These are phyloP conservation scores for Hypothenemus hampei DNA, from an alignment of 1,140 invertebrate genomes.

Conservation along the genomic window DNA sequence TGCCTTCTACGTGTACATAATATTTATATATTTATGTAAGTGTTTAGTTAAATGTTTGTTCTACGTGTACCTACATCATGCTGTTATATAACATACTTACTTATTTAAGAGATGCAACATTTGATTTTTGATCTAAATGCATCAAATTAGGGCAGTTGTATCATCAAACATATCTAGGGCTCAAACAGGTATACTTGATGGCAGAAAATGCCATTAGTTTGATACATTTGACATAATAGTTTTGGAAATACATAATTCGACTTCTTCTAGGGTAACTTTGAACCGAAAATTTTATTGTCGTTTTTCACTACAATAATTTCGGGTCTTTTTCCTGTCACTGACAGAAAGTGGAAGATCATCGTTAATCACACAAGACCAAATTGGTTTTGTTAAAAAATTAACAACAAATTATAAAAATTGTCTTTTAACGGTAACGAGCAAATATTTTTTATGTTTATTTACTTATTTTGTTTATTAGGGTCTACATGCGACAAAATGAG, in stretches of 20 bases:
- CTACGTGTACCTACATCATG: background rate
- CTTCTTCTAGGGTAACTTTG: background rate
- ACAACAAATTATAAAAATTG: too few relatives aligned
- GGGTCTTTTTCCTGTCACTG: too few relatives aligned
- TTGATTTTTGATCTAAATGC: too few relatives aligned
- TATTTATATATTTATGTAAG: background rate
- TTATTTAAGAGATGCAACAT: background rate
- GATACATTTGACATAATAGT: background rate
- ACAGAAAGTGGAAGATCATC: too few relatives aligned
- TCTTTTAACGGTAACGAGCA: too few relatives aligned
- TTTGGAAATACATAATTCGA: background rate
- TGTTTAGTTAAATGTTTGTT: background rate
- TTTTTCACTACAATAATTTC: background rate
- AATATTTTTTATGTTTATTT: too few relatives aligned
- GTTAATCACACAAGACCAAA: background rate
- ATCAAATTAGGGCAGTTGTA: background rate
- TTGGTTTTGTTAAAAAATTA: background rate
- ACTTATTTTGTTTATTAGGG: too few relatives aligned
- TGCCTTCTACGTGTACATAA: slow-evolving; percentile 3
- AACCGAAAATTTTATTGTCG: background rate
- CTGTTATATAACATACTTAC: background rate
- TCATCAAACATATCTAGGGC: slow-evolving; percentile 10
- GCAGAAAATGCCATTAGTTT: background rate
- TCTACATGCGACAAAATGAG: too few relatives aligned
- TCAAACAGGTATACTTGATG: slow-evolving; percentile 8